Conservation (phyloP, 2,113 vertebrate genomes). For the Typhlomys cinereus region DNA sequence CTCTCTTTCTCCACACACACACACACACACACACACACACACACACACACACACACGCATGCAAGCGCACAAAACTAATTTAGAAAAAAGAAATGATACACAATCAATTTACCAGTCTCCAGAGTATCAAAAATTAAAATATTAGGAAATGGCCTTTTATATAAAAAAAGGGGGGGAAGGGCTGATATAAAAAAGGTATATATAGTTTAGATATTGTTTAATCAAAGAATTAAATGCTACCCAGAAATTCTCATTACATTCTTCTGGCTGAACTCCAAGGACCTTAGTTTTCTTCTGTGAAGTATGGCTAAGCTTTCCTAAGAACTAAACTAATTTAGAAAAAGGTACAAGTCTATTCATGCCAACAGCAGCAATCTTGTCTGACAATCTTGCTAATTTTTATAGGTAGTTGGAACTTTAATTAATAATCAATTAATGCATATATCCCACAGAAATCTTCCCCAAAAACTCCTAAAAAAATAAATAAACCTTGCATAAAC, state of each 20-base stretch:
- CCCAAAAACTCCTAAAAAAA: conserved; percentile 63
- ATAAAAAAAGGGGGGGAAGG: no score
- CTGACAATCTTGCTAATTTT: conserved; percentile 10
- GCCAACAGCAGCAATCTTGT: conserved; percentile 3
- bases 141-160: conserved; percentile 43
- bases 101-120: not conserved
- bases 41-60: no score
- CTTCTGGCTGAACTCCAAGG: not conserved
- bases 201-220: not conserved
- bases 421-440: conserved; percentile 49
- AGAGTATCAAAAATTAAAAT: conserved; percentile 49
- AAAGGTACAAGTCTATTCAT: conserved; percentile 37
- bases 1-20: no score
- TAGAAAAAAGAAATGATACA: no score
- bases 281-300: conserved; percentile 45
- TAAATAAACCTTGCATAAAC: conserved; percentile 57
- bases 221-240: not conserved
- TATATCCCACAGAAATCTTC: conserved; percentile 3
- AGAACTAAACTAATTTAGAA: conserved; percentile 53
- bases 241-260: not conserved
- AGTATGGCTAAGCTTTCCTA: conserved; percentile 11
- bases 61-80: no score
- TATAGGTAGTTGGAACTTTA: conserved; percentile 38
- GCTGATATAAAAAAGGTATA: no score
- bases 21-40: no score